Evolutionary conservation across 2,888 invertebrate genomes (phyloP).

Genomic region (Notocelia uddmanniana): DNA sequence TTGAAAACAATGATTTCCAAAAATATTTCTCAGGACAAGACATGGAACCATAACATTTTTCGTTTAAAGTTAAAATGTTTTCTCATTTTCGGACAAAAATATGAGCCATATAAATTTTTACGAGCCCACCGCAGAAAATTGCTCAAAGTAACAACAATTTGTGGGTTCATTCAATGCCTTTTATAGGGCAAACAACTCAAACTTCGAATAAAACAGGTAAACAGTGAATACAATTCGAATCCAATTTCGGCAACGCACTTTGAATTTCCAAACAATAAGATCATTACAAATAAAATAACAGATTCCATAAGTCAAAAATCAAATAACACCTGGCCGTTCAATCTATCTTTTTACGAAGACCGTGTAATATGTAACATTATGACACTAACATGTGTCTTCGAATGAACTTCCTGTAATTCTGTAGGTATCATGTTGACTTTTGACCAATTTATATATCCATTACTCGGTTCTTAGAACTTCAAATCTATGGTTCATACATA

Average conservation of each 20-base stretch:
- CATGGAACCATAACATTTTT: conserved; percentile 27
- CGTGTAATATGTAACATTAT: conserved; percentile 59
- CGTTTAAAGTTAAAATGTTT: conserved; percentile 24
- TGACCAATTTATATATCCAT: conserved; percentile 28
- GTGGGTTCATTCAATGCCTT: conserved; percentile 31
- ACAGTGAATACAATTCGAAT: not conserved
- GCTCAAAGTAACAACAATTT: conserved; percentile 40
- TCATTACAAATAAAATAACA: conserved; percentile 20
- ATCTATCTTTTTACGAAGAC: conserved; percentile 52
- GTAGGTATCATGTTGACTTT: conserved; percentile 5
- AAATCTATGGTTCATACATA: conserved; percentile 32
- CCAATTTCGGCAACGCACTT: not conserved
- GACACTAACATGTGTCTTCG: conserved; percentile 49
- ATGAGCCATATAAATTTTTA: conserved; percentile 44
- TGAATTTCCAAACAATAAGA: conserved; percentile 17
- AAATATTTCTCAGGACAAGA: conserved; percentile 20
- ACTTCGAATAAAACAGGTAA: conserved; percentile 2
- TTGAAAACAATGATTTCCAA: conserved; percentile 15
- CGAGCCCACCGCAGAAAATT: conserved; percentile 44
- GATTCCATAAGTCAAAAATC: conserved; percentile 25
- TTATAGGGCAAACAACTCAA: conserved; percentile 24
- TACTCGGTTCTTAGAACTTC: conserved; percentile 28
- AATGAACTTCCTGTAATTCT: conserved; percentile 57
- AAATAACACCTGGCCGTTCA: conserved; percentile 53
- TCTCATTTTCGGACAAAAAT: conserved; percentile 37